phyloP scores from a whole-genome alignment of 1,140 invertebrate species.

The Drosophila paulistorum region DNA sequence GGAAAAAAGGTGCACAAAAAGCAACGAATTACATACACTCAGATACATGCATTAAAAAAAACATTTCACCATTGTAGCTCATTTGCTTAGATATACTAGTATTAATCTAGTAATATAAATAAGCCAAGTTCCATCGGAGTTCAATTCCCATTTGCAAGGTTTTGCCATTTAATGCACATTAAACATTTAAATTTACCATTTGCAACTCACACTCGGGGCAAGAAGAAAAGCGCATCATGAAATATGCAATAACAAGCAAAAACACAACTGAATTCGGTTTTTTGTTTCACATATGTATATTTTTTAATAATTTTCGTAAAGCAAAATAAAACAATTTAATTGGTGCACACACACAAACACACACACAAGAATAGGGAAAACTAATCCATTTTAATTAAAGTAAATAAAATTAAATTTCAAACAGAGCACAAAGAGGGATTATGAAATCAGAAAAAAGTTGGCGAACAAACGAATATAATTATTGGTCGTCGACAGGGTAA shows the following conservation, averaged over 20 bases:
- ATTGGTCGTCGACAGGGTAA: constrained; percentile 34
- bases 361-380: constrained; percentile 26
- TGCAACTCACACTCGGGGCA: neutral
- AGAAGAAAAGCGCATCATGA: constrained; percentile 7
- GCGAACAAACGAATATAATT: constrained; percentile 55
- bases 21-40: no score
- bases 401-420: constrained; percentile 72
- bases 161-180: constrained; percentile 3
- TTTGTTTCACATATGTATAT: neutral
- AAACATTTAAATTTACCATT: constrained; percentile 6
- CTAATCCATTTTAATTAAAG: constrained; percentile 80
- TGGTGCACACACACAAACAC: constrained; percentile 4
- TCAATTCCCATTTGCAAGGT: neutral
- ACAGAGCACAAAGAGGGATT: constrained; percentile 57
- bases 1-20: no score
- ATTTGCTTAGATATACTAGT: no score
- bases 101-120: neutral
- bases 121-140: neutral
- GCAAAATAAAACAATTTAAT: constrained; percentile 53
- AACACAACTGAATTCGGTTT: neutral
- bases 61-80: no score
- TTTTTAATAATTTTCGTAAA: constrained; percentile 14
- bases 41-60: no score
- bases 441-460: constrained; percentile 25
- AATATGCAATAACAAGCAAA: constrained; percentile 21